These are phyloP conservation scores for Carcina quercana DNA, from an alignment of 2,888 invertebrate species.

Conservation along the genomic window DNA sequence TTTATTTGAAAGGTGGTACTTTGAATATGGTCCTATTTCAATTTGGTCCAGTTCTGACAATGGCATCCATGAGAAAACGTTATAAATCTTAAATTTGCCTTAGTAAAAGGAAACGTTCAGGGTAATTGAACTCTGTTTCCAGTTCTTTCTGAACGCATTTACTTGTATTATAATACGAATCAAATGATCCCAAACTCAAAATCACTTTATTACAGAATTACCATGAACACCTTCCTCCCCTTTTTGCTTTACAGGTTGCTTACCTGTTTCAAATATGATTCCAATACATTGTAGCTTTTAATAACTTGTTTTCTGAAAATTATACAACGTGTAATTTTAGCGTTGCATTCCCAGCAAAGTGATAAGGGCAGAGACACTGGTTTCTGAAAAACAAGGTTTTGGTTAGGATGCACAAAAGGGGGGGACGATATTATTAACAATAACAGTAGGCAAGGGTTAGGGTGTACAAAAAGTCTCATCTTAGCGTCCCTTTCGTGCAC, in stretches of 20 bases:
- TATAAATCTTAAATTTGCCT: no score
- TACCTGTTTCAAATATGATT: slow-evolving; percentile 28
- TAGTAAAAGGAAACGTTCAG: no score
- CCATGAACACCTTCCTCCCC: background rate
- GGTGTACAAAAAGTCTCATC: no score
- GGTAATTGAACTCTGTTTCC: background rate
- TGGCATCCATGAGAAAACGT: no score
- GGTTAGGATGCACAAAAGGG: no score
- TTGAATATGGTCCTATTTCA: no score
- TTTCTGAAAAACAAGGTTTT: background rate
- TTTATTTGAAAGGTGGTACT: no score
- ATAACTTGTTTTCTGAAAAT: slow-evolving; percentile 41
- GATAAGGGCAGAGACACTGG: slow-evolving; percentile 14
- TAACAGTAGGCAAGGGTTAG: background rate
- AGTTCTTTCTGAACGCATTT: background rate
- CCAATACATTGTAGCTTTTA: slow-evolving; percentile 27
- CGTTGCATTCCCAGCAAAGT: slow-evolving; percentile 53
- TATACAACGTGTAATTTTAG: slow-evolving; percentile 27
- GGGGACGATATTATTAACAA: background rate
- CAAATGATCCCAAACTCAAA: background rate
- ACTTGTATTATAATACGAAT: background rate
- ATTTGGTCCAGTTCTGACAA: no score
- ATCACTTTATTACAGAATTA: background rate
- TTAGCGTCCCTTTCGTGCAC: slow-evolving; percentile 4
- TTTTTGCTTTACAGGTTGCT: slow-evolving; percentile 4